These are phyloP conservation scores for Gobio gobio DNA, from an alignment of 2,113 vertebrate species.

Conservation along the genomic window DNA sequence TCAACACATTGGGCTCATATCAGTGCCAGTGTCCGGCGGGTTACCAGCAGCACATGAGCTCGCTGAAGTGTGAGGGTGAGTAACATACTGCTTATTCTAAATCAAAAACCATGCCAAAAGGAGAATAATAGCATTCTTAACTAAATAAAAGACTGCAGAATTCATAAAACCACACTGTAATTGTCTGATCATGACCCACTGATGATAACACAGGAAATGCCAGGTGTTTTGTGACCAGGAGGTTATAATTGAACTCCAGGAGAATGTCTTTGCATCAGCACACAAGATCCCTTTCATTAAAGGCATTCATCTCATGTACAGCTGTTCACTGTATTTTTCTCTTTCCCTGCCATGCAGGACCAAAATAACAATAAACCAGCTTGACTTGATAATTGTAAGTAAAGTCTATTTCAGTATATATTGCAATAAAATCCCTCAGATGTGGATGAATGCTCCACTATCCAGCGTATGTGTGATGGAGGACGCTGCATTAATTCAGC, in stretches of 20 bases:
- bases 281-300: slow-evolving; percentile 8
- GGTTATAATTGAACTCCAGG: not conserved
- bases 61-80: slow-evolving; percentile 80
- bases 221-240: not conserved
- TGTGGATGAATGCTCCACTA: slow-evolving; percentile 68
- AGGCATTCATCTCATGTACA: not conserved
- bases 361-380: not conserved
- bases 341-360: not conserved
- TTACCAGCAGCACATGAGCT: slow-evolving; percentile 74
- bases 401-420: slow-evolving; percentile 1
- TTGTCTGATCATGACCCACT: not conserved
- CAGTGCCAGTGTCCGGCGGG: slow-evolving; percentile 79
- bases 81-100: not conserved
- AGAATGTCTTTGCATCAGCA: not conserved
- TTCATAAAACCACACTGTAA: not conserved
- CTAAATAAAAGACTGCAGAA: not conserved
- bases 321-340: not conserved
- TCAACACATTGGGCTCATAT: slow-evolving; percentile 78
- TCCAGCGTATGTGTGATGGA: slow-evolving; percentile 62
- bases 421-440: slow-evolving; percentile 57
- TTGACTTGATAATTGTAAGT: not conserved
- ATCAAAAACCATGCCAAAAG: not conserved
- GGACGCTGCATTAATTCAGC: slow-evolving; percentile 68
- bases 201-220: not conserved
- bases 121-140: not conserved